A percentile compares a stretch with the other conserved stretches of the same genome.
phyloP scores from a whole-genome alignment of 37 sponge, comb jelly and placozoan genomes.

The Crambe crambe region DNA sequence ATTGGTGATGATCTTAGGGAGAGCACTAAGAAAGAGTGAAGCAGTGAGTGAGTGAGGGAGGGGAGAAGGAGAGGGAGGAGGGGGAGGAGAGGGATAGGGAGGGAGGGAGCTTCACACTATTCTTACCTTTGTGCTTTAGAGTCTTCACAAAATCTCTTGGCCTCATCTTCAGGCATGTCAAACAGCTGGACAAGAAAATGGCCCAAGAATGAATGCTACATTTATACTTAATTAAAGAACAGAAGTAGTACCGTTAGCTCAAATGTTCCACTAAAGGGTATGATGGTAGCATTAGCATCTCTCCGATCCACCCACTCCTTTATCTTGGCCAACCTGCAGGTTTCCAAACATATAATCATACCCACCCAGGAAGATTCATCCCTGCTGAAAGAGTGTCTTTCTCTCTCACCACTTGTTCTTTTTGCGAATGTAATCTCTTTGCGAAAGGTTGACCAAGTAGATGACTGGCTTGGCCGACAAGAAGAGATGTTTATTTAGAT shows the following conservation, averaged over 20 bases:
- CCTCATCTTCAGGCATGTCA: constrained; percentile 72
- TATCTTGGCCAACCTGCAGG: constrained; percentile 77
- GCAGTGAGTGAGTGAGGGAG: background rate
- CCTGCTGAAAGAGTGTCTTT: background rate
- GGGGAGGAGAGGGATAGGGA: background rate
- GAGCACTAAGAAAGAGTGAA: constrained; percentile 40
- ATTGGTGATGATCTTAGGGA: constrained; percentile 90
- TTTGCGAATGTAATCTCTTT: constrained; percentile 91
- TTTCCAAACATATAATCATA: background rate
- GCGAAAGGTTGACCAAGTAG: constrained; percentile 95
- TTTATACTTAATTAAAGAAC: background rate
- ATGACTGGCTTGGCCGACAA: constrained; percentile 93
- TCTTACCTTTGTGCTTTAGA: constrained; percentile 65
- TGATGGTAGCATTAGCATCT: constrained; percentile 82
- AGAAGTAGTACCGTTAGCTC: constrained; percentile 63
- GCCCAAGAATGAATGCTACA: background rate
- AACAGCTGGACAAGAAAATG: constrained; percentile 29
- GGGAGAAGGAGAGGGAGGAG: constrained; percentile 5
- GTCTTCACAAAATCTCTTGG: constrained; percentile 41
- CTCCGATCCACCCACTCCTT: constrained; percentile 91
- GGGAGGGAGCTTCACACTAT: background rate
- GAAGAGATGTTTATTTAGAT: constrained; percentile 94
- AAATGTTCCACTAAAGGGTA: constrained; percentile 92
- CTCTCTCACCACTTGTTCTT: constrained; percentile 90
- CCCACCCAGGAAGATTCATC: background rate